phyloP scores from a whole-genome alignment of 2,113 vertebrate species.

The Orycteropus afer region DNA sequence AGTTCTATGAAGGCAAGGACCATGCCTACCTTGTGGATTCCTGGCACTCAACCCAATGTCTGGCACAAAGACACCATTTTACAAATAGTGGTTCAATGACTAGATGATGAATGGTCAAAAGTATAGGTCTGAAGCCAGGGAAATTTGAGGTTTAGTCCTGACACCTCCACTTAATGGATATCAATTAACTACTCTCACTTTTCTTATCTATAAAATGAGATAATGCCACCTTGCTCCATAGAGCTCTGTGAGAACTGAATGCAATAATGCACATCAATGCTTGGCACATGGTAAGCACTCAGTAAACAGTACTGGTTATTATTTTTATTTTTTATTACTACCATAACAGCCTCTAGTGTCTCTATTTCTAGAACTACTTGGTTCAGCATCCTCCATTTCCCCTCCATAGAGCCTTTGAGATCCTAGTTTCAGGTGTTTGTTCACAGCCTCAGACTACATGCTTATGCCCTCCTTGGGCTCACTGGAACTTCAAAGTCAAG shows the following conservation, averaged over 20 bases:
- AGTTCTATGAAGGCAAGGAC: fast-evolving
- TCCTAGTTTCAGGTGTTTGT: neutral
- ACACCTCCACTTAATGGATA: neutral
- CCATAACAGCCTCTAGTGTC: neutral
- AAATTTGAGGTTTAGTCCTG: neutral
- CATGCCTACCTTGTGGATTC: fast-evolving
- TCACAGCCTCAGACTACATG: neutral
- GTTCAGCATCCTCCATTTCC: neutral
- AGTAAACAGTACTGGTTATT: neutral
- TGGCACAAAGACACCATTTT: fast-evolving
- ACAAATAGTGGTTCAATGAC: neutral
- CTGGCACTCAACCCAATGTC: neutral
- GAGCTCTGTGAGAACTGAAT: neutral
- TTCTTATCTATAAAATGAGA: neutral
- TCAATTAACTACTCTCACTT: neutral
- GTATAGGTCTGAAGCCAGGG: neutral
- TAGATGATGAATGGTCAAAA: neutral
- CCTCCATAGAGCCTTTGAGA: neutral
- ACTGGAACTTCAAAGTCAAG: neutral
- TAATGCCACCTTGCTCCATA: neutral
- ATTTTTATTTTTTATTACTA: neutral
- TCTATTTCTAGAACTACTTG: neutral
- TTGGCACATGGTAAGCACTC: neutral
- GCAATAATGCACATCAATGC: fast-evolving
- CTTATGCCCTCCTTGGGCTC: neutral